These are phyloP conservation scores for Blomia tropicalis DNA, from an alignment of 2,888 invertebrate genomes.

Conservation along the genomic window DNA sequence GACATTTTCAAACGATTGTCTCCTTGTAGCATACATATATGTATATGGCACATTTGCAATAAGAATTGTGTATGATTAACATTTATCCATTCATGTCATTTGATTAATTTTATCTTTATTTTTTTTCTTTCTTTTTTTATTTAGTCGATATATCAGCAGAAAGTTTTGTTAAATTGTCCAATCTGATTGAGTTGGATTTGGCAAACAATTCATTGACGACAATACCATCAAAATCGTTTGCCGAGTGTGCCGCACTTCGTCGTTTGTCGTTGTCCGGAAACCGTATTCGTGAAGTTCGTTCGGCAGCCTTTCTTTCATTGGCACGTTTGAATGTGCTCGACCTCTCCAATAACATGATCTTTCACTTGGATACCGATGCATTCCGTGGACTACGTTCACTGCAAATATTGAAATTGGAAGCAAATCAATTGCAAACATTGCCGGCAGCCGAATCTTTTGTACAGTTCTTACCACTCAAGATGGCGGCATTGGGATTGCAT, in stretches of 20 bases:
- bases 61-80: too few relatives aligned
- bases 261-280: constrained; percentile 61
- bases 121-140: background rate
- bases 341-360: constrained; percentile 61
- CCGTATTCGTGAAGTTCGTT: constrained; percentile 60
- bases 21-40: too few relatives aligned
- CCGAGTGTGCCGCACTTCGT: constrained; percentile 59
- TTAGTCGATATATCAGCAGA: constrained; percentile 61
- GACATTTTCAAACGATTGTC: too few relatives aligned
- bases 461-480: constrained; percentile 49
- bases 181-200: constrained; percentile 72
- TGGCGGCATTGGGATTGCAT: constrained; percentile 64
- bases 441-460: constrained; percentile 47
- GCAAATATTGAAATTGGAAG: constrained; percentile 60
- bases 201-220: constrained; percentile 63
- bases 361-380: constrained; percentile 58
- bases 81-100: too few relatives aligned
- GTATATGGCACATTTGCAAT: too few relatives aligned
- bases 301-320: constrained; percentile 55
- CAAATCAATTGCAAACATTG: constrained; percentile 57
- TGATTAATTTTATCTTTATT: too few relatives aligned
- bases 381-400: constrained; percentile 60
- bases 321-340: constrained; percentile 64
- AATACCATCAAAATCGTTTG: constrained; percentile 61
- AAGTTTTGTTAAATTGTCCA: constrained; percentile 68